Conservation (phyloP, 2,113 vertebrate species). For the Nesoenas mayeri region DNA sequence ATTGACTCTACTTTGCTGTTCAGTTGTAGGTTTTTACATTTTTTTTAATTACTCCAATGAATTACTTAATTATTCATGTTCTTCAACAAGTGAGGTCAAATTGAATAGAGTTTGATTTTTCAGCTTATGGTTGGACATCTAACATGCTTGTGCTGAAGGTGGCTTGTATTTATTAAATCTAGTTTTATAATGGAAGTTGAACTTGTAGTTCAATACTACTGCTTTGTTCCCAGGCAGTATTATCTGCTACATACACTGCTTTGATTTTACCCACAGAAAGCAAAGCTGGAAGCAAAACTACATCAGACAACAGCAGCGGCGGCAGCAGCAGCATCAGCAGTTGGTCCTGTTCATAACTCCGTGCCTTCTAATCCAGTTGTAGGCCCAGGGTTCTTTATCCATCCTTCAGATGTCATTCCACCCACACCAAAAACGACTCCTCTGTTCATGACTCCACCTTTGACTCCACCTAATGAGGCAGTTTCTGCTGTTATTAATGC, state of each 20-base stretch:
- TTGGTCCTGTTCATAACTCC: slow-evolving; percentile 92
- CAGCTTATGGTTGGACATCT: neutral
- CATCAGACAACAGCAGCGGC: slow-evolving; percentile 96
- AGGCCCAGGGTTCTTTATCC: slow-evolving; percentile 96
- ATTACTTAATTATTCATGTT: neutral
- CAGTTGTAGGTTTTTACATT: neutral
- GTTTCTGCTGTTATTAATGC: slow-evolving; percentile 95
- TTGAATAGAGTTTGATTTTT: neutral
- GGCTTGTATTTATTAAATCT: neutral
- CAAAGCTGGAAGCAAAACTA: slow-evolving; percentile 97
- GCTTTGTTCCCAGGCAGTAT: neutral
- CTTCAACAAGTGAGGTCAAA: neutral
- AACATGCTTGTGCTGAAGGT: neutral
- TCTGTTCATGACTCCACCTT: slow-evolving; percentile 98
- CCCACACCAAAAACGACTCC: slow-evolving; percentile 98
- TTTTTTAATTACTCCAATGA: neutral
- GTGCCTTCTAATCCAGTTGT: slow-evolving; percentile 93
- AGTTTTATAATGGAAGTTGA: neutral
- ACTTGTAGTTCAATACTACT: neutral
- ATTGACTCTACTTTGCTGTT: neutral
- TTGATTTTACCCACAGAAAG: slow-evolving; percentile 85
- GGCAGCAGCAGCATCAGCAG: slow-evolving; percentile 79
- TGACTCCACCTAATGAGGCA: slow-evolving; percentile 96
- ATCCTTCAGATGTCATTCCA: slow-evolving; percentile 97
- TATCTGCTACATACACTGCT: slow-evolving; percentile 48